Base-by-base conservation (phyloP, 2,797 vertebrate genomes). In the Xyrichtys novacula region DNA sequence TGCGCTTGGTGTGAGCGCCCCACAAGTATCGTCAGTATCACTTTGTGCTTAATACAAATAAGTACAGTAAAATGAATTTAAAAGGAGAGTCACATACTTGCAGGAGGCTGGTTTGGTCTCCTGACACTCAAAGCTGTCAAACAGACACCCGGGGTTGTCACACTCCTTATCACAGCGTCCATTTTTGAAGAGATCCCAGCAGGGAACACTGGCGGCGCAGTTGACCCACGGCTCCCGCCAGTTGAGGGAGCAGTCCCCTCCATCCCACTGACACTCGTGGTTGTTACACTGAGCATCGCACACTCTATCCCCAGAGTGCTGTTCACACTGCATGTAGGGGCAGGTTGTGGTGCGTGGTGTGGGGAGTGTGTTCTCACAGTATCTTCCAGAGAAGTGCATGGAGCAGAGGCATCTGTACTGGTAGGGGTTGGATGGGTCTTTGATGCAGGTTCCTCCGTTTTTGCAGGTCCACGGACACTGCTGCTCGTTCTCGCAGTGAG, bases 271-370 rank as follows among this genome's bases (percentile, higher is more conserved):
- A 74, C 97, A 98, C 6, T 95, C 95, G 0, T 94, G 87, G 42
- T 92, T 96, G 90, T 96, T 97, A 66, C 97, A 98, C 73, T 95
- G 93, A 0, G 89, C 85, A 10, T 98, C 96, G 3, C 97, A 98
- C 59, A 96, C 81, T 14, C 80, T 83, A 46, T 98, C 96, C 6
- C 87, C 88, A 0, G 94, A 88, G 19, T 88, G 92, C 55, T 71
- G 53, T 0, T 70, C 23, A 9, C 97, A 98, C 9, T 94, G 88
- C 67, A 55, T 49, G 77, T 90, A 84, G 0, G 85, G 92, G 80
- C 95, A 95, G 28, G 25, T n/a, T 0, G 58, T 28, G 1, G 44
- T 7, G 61, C 15, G 1, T 12, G 26, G 0, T 12, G 0, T 0
- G 25, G 19, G 5, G 0, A 1, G 2, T 16, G 10, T 32, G 10